These are phyloP conservation scores for Cavia aperea DNA, from an alignment of 2,113 vertebrate genomes.

Conservation along the genomic window DNA sequence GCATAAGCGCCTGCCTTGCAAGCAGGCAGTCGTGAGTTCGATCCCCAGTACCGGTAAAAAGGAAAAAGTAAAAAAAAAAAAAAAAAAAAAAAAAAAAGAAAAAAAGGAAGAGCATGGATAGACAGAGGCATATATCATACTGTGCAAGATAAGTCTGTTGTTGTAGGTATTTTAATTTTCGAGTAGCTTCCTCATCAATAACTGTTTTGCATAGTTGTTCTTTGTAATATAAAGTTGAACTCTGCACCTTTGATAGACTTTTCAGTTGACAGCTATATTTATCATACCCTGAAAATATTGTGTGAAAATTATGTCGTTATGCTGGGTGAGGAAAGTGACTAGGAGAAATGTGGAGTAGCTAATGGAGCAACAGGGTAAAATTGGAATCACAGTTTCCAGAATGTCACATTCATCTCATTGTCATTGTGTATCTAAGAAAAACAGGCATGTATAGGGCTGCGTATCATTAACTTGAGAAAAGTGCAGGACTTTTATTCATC, in stretches of 20 bases:
- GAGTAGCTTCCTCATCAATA: conserved; percentile 10
- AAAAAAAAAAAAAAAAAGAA: background rate
- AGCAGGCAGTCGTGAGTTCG: no score
- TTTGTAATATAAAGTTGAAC: conserved; percentile 1
- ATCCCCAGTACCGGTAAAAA: no score
- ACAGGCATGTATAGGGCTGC: background rate
- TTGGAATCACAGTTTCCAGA: background rate
- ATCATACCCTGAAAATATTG: background rate
- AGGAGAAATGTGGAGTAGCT: background rate
- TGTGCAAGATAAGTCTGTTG: background rate
- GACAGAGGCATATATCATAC: background rate
- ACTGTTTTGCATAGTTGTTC: background rate
- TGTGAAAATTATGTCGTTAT: background rate
- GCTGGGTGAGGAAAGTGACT: background rate
- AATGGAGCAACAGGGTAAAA: conserved; percentile 5
- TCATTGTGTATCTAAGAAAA: background rate
- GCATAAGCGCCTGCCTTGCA: no score
- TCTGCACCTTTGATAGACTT: background rate
- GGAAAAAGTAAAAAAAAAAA: background rate
- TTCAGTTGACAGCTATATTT: background rate
- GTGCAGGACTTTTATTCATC: background rate
- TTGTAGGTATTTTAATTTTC: conserved; percentile 5
- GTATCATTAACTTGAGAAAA: background rate
- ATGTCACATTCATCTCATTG: background rate
- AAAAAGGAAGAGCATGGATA: background rate